Evolutionary conservation across 2,888 invertebrate genomes (phyloP).

Genomic region (Tetranychus truncatus): DNA sequence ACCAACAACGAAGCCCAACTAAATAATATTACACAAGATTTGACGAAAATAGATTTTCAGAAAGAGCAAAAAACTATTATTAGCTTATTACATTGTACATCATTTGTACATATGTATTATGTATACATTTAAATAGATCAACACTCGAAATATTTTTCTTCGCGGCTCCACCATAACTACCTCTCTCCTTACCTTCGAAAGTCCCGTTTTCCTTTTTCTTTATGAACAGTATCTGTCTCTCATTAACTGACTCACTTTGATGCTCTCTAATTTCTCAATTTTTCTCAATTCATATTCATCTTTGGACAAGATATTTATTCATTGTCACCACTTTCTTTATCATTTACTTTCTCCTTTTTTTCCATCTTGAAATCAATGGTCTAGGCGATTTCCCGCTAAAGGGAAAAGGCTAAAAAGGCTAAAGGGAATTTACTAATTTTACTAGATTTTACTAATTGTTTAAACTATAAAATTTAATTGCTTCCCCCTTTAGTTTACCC

Average conservation of each 20-base stretch:
- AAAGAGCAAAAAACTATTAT: too few relatives aligned
- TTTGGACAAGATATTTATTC: neutral
- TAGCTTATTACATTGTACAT: neutral
- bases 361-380: neutral
- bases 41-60: neutral
- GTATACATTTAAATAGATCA: neutral
- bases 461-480: too few relatives aligned
- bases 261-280: neutral
- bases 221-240: neutral
- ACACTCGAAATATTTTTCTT: neutral
- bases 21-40: neutral
- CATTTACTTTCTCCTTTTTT: neutral
- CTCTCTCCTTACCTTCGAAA: neutral
- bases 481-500: too few relatives aligned
- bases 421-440: neutral
- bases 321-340: neutral
- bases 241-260: neutral
- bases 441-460: too few relatives aligned
- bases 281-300: neutral
- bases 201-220: slow-evolving; percentile 1
- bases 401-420: neutral
- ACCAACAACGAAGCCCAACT: neutral
- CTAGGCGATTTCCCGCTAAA: neutral
- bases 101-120: neutral
- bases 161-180: neutral